phyloP scores from a whole-genome alignment of 2,888 invertebrate genomes.

The Xanthia icteritia region DNA sequence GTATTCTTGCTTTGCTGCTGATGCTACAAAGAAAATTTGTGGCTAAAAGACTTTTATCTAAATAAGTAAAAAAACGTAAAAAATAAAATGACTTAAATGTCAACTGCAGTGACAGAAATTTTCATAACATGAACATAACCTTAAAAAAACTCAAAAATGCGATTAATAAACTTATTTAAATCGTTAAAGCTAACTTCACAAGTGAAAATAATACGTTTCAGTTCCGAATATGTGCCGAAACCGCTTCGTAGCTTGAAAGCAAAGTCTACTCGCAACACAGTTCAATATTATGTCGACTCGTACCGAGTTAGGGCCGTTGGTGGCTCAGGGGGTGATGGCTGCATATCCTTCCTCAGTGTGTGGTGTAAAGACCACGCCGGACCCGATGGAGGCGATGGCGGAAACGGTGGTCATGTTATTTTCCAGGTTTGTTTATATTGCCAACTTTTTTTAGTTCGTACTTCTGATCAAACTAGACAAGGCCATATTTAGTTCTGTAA shows the following conservation, averaged over 20 bases:
- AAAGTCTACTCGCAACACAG: conserved; percentile 81
- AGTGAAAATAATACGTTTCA: conserved; percentile 65
- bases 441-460: background rate
- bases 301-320: conserved; percentile 92
- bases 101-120: background rate
- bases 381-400: conserved; percentile 99
- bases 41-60: no score
- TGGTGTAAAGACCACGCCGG: conserved; percentile 97
- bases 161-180: conserved; percentile 67
- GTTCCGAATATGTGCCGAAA: conserved; percentile 79
- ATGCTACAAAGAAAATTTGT: no score
- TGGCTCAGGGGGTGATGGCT: conserved; percentile 98
- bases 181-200: conserved; percentile 61
- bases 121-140: conserved; percentile 62
- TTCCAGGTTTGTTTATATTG: conserved; percentile 86
- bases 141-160: conserved; percentile 64
- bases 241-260: conserved; percentile 84
- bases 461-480: background rate
- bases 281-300: conserved; percentile 93
- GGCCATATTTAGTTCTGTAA: background rate
- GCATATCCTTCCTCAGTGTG: conserved; percentile 95
- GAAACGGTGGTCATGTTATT: conserved; percentile 98
- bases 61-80: no score
- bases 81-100: no score
- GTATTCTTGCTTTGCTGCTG: background rate